phyloP scores from a whole-genome alignment of 1,140 invertebrate species.

The Drosophila persimilis region DNA sequence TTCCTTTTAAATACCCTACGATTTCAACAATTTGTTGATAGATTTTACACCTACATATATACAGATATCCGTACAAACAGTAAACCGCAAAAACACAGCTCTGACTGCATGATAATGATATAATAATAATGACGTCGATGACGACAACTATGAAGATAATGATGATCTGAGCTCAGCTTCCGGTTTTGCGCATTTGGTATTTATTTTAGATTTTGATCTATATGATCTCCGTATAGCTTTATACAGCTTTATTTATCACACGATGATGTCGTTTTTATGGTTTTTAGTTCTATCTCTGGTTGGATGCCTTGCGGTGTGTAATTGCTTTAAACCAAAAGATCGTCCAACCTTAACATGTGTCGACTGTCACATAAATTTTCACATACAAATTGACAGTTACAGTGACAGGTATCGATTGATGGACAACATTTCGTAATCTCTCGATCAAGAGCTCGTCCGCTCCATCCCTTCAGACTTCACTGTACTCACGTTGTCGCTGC shows the following conservation, averaged over 20 bases:
- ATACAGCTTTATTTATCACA: constrained; percentile 27
- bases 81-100: constrained; percentile 51
- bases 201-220: constrained; percentile 21
- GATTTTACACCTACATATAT: constrained; percentile 18
- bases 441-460: no score
- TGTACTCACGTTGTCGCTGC: no score
- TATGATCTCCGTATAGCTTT: constrained; percentile 40
- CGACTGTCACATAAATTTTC: constrained; percentile 62
- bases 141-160: constrained; percentile 36
- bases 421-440: no score
- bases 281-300: constrained; percentile 2
- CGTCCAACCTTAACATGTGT: constrained; percentile 58
- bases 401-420: no score
- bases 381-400: constrained; percentile 44
- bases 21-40: constrained; percentile 34
- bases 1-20: constrained; percentile 1
- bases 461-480: background rate
- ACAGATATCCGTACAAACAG: background rate
- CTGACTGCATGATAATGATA: no score
- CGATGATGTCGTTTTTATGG: constrained; percentile 10
- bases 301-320: constrained; percentile 53
- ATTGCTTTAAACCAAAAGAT: constrained; percentile 72
- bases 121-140: constrained; percentile 46
- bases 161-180: constrained; percentile 65
- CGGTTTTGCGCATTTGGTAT: constrained; percentile 58